Conservation (phyloP, 2,888 invertebrate species). For the Itoplectis maculator region DNA sequence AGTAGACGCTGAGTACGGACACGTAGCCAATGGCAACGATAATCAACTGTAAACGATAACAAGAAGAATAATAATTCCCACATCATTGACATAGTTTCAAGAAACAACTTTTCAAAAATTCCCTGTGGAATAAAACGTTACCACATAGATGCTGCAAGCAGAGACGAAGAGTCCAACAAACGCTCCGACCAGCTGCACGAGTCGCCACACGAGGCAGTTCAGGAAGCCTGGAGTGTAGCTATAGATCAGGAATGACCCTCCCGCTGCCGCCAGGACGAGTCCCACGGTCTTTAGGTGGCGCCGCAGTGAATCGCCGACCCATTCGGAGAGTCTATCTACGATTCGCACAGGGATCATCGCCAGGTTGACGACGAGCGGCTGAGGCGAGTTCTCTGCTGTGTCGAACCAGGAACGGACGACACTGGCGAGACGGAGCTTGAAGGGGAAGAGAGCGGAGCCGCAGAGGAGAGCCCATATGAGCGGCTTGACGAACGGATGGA, state of each 20-base stretch:
- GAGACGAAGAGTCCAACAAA: conserved; percentile 86
- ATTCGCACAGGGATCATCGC: conserved; percentile 91
- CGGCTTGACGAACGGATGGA: conserved; percentile 97
- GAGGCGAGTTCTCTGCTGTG: conserved; percentile 88
- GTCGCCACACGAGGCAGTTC: conserved; percentile 87
- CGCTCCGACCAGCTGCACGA: conserved; percentile 84
- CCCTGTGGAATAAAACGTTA: conserved; percentile 75
- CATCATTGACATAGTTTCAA: conserved; percentile 71
- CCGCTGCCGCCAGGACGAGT: conserved; percentile 84
- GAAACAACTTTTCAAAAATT: no score
- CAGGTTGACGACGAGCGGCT: conserved; percentile 88
- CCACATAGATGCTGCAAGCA: conserved; percentile 86
- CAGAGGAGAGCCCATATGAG: conserved; percentile 98
- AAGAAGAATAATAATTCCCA: conserved; percentile 78
- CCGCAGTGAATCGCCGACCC: conserved; percentile 89
- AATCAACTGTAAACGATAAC: conserved; percentile 87
- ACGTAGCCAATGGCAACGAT: conserved; percentile 89
- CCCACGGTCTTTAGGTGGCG: conserved; percentile 87
- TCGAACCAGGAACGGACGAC: conserved; percentile 92
- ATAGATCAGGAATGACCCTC: conserved; percentile 87
- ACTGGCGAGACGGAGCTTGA: conserved; percentile 93
- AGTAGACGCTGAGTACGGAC: conserved; percentile 89
- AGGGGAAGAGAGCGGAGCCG: conserved; percentile 98
- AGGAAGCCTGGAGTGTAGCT: conserved; percentile 90
- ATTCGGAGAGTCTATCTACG: conserved; percentile 91